A percentile compares a stretch with the other conserved stretches of the same genome.
Conservation (phyloP, 2,888 invertebrate genomes). For the Ormyrus rosae region DNA sequence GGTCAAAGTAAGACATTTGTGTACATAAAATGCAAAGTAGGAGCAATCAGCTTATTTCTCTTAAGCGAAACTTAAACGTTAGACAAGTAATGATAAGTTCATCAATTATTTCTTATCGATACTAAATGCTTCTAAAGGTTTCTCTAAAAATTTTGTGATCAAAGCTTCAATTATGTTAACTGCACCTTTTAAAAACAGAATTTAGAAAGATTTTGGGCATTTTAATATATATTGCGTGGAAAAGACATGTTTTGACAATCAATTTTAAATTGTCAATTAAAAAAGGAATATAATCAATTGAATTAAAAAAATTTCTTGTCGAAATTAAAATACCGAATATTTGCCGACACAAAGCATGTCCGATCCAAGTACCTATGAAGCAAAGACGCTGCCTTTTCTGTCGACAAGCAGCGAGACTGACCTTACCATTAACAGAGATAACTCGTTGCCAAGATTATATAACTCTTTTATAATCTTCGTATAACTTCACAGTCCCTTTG, state of each 20-base stretch:
- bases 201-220: constrained; percentile 47
- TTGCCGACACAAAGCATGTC: background rate
- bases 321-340: background rate
- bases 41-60: constrained; percentile 49
- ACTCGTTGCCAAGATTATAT: constrained; percentile 42
- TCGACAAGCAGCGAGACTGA: constrained; percentile 54
- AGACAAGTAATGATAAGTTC: background rate
- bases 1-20: constrained; percentile 61
- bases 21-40: constrained; percentile 64
- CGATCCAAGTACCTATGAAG: background rate
- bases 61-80: constrained; percentile 11
- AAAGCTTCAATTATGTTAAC: constrained; percentile 40
- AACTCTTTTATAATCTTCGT: constrained; percentile 32
- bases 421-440: constrained; percentile 44
- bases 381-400: constrained; percentile 37
- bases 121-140: constrained; percentile 49
- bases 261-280: background rate
- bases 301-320: background rate
- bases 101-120: constrained; percentile 49
- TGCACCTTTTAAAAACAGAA: constrained; percentile 33
- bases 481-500: constrained; percentile 30
- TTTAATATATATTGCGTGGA: constrained; percentile 33
- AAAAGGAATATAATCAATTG: background rate
- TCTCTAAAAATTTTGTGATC: constrained; percentile 26
- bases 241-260: constrained; percentile 5